Evolutionary conservation across 2,113 vertebrate species (phyloP), one percentile per base, ranked within the genome.

Genomic region (Cynocephalus volans): DNA sequence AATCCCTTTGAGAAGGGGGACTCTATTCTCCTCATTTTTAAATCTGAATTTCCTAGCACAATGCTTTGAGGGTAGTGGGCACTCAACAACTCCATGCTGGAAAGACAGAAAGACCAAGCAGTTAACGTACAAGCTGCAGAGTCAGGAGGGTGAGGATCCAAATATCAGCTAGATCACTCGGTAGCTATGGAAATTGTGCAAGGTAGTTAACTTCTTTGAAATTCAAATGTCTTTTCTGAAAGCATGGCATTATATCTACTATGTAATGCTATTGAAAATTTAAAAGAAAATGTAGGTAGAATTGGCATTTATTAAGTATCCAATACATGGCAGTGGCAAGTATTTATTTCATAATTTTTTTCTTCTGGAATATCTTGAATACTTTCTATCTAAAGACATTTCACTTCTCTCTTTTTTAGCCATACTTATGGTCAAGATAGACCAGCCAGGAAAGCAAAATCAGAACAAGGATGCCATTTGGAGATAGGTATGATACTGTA

Each of bases 401-500:
- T 65, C 17, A 31, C 24, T 50, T 58, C 15, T 62, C 18, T 85
- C 19, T 26, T 28, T 85, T 80, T 45, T 69, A 97, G 21, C 14
- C 26, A 28, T 76, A 90, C 23, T 80, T 67, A 81, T 0, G 1
- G 36, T 73, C 15, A 45, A 54, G 93, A 36, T 80, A 54, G 28
- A 67, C 80, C 48, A 75, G 15, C 19, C 15, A 87, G 24, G 48
- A 76, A 85, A 60, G 45, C 23, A 81, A 72, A 90, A 62, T 15
- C 79, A 85, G 72, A 91, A 84, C n/a, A 76, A 93, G 5, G 62
- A 90, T 31, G 41, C 28, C 77, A 60, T 73, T 88, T 79, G 41
- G 70, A 94, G 36, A 52, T 64, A 36, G 4, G 10, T 58, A 90
- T 69, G 28, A 58, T 31, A 77, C 1, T 70, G 19, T 69, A 91